Conservation (phyloP, 2,797 vertebrate genomes). For the Sternotherus odoratus region DNA sequence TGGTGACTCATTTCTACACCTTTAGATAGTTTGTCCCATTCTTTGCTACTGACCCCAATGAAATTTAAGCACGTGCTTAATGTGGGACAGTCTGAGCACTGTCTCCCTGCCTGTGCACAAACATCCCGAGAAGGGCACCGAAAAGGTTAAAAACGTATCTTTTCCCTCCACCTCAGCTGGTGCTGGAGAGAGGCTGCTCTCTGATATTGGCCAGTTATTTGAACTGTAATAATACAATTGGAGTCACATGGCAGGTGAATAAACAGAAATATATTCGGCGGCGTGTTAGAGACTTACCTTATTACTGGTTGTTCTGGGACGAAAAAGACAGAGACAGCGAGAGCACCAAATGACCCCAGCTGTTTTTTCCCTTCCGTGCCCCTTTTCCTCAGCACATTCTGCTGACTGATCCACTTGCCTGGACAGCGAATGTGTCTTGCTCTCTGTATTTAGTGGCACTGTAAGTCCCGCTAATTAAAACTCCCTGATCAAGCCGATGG, state of each 20-base stretch:
- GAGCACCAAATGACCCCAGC: fast-evolving
- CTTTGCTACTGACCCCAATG: neutral
- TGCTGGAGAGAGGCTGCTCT: neutral
- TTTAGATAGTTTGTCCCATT: fast-evolving
- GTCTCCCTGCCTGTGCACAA: neutral
- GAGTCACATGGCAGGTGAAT: slow-evolving; percentile 10
- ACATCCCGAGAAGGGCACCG: fast-evolving
- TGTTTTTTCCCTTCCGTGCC: neutral
- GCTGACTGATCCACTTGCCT: neutral
- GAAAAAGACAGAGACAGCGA: neutral
- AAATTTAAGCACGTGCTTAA: fast-evolving
- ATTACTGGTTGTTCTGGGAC: neutral
- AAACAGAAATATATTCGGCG: neutral
- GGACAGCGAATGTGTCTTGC: neutral
- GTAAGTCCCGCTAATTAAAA: slow-evolving; percentile 13
- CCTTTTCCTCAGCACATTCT: neutral
- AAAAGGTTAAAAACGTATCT: neutral
- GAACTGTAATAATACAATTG: slow-evolving; percentile 63
- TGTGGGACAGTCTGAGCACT: fast-evolving
- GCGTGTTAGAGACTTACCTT: neutral
- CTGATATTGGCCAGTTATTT: slow-evolving; percentile 62
- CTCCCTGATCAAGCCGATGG: neutral
- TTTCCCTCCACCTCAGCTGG: neutral
- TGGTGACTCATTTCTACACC: neutral
- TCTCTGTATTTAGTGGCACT: neutral